Conservation (phyloP, 2,113 vertebrate species). For the Craseonycteris thonglongyai region DNA sequence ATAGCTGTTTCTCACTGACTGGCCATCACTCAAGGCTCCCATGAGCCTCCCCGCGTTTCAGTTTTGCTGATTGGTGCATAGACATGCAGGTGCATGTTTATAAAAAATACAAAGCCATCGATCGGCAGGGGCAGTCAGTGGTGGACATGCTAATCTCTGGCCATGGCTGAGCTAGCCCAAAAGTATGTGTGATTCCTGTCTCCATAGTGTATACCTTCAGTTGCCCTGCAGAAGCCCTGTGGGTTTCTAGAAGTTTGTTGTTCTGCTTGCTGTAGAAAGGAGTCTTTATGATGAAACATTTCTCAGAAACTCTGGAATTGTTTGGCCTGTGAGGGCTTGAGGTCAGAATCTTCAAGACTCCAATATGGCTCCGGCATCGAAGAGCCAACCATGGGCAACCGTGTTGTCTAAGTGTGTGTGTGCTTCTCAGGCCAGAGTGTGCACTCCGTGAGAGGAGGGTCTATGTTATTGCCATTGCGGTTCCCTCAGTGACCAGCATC, state of each 20-base stretch:
- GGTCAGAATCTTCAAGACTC: background rate
- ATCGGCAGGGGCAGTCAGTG: background rate
- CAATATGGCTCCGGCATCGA: accelerated
- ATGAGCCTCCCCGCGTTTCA: background rate
- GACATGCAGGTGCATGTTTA: background rate
- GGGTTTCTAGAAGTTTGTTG: background rate
- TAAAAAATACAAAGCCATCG: background rate
- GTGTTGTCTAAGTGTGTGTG: accelerated
- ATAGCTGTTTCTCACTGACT: background rate
- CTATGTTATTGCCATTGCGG: no score
- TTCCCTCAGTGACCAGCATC: background rate
- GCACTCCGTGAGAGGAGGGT: accelerated
- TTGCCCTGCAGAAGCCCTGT: background rate
- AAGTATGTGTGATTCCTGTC: background rate
- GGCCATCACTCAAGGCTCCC: background rate
- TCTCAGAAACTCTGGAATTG: background rate
- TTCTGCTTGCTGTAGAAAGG: background rate
- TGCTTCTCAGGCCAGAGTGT: accelerated
- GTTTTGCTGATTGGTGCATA: slow-evolving; percentile 1
- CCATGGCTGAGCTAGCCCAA: background rate
- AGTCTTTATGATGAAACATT: background rate
- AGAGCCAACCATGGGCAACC: background rate
- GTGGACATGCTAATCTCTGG: background rate
- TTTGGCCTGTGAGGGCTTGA: background rate
- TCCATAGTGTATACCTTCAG: background rate